These are phyloP conservation scores for Silurus lanzhouensis DNA, from an alignment of 2,797 vertebrate species.

Conservation along the genomic window DNA sequence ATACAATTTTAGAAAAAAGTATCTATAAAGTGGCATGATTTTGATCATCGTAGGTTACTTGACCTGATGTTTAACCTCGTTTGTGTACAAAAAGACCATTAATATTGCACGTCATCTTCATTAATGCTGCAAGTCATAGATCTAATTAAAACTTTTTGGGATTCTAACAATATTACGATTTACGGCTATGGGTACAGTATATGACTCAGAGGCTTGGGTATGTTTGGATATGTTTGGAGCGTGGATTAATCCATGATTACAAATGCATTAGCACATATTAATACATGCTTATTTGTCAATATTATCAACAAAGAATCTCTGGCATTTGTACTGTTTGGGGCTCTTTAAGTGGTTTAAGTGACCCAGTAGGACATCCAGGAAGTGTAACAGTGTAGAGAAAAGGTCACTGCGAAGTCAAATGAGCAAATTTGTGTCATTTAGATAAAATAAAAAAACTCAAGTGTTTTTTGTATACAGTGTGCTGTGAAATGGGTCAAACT, in stretches of 20 bases:
- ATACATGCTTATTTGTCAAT: not conserved
- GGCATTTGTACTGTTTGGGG: not conserved
- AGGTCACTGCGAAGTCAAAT: not conserved
- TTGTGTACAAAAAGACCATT: not conserved
- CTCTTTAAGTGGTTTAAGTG: not conserved
- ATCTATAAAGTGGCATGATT: not conserved
- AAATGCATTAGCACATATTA: not conserved
- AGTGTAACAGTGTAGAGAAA: not conserved
- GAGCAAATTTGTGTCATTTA: conserved; percentile 24
- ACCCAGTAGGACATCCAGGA: not conserved
- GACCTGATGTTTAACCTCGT: not conserved
- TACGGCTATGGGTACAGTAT: not conserved
- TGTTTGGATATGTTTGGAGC: not conserved
- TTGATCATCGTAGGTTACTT: not conserved
- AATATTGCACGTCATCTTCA: not conserved
- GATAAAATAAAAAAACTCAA: not conserved
- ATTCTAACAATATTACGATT: not conserved
- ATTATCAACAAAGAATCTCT: not conserved
- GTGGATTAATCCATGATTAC: not conserved
- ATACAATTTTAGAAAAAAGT: not conserved
- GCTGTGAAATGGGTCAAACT: conserved; percentile 12
- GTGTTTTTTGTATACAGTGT: conserved; percentile 14
- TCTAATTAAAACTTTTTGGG: not conserved
- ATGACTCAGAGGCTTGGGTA: too few relatives aligned
- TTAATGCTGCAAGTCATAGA: not conserved